Evolutionary conservation across 2,113 vertebrate species (phyloP).

Genomic region (Ameiurus melas): DNA sequence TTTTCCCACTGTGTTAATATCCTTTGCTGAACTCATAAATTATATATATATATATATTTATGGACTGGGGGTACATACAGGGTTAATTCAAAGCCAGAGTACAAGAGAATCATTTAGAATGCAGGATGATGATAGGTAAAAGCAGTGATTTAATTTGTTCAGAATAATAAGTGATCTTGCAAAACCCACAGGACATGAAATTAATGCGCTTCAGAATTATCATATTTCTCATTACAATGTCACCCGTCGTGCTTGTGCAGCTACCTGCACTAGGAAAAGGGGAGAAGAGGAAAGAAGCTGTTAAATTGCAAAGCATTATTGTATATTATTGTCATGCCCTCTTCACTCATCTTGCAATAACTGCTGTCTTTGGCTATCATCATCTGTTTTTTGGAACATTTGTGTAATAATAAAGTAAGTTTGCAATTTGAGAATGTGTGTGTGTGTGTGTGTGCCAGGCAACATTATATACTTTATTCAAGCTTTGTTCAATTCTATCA

Average conservation of each 20-base stretch:
- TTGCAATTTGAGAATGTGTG: not conserved
- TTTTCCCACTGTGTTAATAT: slow-evolving; percentile 1
- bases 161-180: slow-evolving; percentile 61
- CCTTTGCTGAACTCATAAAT: slow-evolving; percentile 14
- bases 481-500: not conserved
- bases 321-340: slow-evolving; percentile 51
- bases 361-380: slow-evolving; percentile 43
- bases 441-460: not conserved
- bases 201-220: slow-evolving; percentile 61
- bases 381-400: slow-evolving; percentile 39
- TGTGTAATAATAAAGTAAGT: slow-evolving; percentile 41
- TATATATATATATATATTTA: slow-evolving; percentile 5
- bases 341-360: slow-evolving; percentile 45
- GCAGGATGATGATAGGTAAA: slow-evolving; percentile 49
- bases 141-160: slow-evolving; percentile 61
- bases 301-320: slow-evolving; percentile 55
- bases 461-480: not conserved
- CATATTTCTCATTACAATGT: slow-evolving; percentile 64
- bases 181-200: slow-evolving; percentile 63
- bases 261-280: slow-evolving; percentile 53
- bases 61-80: slow-evolving; percentile 31
- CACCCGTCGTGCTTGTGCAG: slow-evolving; percentile 43
- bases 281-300: slow-evolving; percentile 38
- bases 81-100: slow-evolving; percentile 40
- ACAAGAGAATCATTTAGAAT: slow-evolving; percentile 43